Base-by-base conservation (phyloP, 2,797 vertebrate species). In the Phrynocephalus guinanensis region DNA sequence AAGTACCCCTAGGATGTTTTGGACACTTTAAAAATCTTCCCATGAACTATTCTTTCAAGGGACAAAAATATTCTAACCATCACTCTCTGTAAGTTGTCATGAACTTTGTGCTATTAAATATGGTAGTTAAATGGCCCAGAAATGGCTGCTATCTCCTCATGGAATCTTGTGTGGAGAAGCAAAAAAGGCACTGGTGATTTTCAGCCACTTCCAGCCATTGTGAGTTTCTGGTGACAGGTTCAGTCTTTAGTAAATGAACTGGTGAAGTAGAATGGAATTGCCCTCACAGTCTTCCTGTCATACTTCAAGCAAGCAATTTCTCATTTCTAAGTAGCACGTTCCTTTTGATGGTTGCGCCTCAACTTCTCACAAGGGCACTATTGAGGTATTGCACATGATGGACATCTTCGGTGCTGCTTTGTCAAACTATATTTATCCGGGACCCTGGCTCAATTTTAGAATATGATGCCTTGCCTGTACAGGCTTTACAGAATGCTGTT, bases 151-250 rank as follows among this genome's bases (percentile, higher is more conserved):
- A 48, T 87, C 44, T 38, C 13, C 68, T 52, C 22, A 76, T 68
- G 44, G 48, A 6, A 22, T 52, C n/a, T 68, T 87, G 72, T 76
- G 56, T 84, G 38, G 76, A 79, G 28, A 68, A 79, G 38, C 66
- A 68, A 50, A 33, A 83, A 82, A 50, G 28, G n/a, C 22, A n/a
- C 11, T 38, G 48, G 30, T 52, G 26, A 13, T 80, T 84, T 88
- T 83, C 60, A 71, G 33, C 48, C n/a, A 11, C 50, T 72, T 71
- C 77, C 33, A 24, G 68, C 63, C 44, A 9, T 24, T 66, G 67
- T 60, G 30, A 87, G 24, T 77, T 63, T 83, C 50, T 83, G 66
- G 81, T 79, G 33, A 48, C 66, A 83, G 30, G 50, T 78, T 71
- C 30, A 78, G 22, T 60, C 73, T 50, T 78, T 78, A 44, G 50